Evolutionary conservation across 2,113 vertebrate genomes (phyloP).

Genomic region (Penelope pileata): DNA sequence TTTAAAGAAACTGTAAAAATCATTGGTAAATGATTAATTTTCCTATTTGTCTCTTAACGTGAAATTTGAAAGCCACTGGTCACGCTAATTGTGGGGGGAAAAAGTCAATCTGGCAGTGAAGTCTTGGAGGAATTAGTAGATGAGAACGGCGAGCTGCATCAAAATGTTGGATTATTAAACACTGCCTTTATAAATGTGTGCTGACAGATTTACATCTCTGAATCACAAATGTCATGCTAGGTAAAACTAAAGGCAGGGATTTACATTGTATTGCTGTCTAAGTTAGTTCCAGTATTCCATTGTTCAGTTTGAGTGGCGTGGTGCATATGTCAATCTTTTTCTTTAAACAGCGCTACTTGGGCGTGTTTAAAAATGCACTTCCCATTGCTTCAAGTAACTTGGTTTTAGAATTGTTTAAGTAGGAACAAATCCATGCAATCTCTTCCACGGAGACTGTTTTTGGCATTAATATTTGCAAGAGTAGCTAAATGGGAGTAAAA

Average conservation of each 20-base stretch:
- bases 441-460: background rate
- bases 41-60: background rate
- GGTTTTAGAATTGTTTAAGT: background rate
- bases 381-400: conserved; percentile 14
- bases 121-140: background rate
- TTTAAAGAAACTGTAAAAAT: background rate
- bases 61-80: background rate
- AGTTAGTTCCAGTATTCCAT: conserved; percentile 34
- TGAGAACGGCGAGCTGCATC: background rate
- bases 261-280: conserved; percentile 32
- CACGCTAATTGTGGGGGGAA: background rate
- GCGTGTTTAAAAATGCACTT: background rate
- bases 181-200: background rate
- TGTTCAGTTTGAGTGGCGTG: background rate
- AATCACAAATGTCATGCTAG: conserved; percentile 28
- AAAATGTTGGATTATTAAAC: background rate
- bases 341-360: conserved; percentile 18
- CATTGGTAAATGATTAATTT: background rate
- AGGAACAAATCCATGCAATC: background rate
- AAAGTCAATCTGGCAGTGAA: background rate
- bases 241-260: conserved; percentile 28
- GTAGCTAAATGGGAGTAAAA: background rate
- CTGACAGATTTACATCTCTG: background rate
- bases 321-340: background rate
- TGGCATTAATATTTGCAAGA: background rate